Evolutionary conservation across 2,888 invertebrate genomes (phyloP).

Genomic region (Temnothorax unifasciatus): DNA sequence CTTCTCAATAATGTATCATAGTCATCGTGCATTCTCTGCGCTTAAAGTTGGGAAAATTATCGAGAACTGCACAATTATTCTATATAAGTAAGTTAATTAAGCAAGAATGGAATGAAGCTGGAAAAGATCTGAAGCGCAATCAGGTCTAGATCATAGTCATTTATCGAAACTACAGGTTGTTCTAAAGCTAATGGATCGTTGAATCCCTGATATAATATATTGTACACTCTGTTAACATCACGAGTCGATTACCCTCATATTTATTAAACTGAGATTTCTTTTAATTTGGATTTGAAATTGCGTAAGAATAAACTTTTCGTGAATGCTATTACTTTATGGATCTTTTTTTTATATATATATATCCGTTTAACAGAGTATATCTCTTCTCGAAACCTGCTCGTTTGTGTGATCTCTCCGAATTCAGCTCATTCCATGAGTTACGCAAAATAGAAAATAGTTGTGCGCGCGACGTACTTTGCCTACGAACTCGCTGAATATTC

Average conservation of each 20-base stretch:
- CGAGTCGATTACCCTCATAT: slow-evolving; percentile 14
- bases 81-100: slow-evolving; percentile 77
- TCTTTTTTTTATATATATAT: background rate
- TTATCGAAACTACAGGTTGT: slow-evolving; percentile 64
- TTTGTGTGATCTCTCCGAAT: slow-evolving; percentile 19
- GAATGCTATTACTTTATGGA: background rate
- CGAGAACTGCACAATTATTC: slow-evolving; percentile 83
- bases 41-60: slow-evolving; percentile 76
- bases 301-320: background rate
- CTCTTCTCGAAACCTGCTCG: slow-evolving; percentile 49
- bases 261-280: slow-evolving; percentile 1
- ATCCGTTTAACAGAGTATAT: background rate
- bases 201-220: slow-evolving; percentile 15
- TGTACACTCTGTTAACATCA: background rate
- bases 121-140: slow-evolving; percentile 66
- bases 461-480: slow-evolving; percentile 62
- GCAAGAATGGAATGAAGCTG: slow-evolving; percentile 70
- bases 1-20: background rate
- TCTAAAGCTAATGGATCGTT: slow-evolving; percentile 28
- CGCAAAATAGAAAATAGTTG: slow-evolving; percentile 54
- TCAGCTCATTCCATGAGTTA: slow-evolving; percentile 60
- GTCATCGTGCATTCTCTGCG: slow-evolving; percentile 69
- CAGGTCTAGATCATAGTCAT: slow-evolving; percentile 67
- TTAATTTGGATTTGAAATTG: background rate
- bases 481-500: slow-evolving; percentile 60